Percentiles rank a stretch among this genome's conserved stretches.
phyloP scores from a whole-genome alignment of 1,140 invertebrate species.

The Littorina saxatilis region DNA sequence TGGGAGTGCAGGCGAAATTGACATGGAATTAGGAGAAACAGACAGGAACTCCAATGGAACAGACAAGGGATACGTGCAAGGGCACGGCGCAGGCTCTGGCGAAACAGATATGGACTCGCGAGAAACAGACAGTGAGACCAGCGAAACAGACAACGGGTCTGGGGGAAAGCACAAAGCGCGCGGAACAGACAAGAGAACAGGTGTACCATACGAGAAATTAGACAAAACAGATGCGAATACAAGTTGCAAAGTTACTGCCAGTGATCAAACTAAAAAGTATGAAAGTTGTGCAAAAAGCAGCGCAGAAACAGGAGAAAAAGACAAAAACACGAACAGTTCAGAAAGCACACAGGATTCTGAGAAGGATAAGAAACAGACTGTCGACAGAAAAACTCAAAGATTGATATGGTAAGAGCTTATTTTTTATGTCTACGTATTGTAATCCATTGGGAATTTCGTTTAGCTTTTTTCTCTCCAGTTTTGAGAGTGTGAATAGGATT shows the following conservation, averaged over 20 bases:
- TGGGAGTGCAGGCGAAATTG: too few relatives aligned
- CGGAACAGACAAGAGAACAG: neutral
- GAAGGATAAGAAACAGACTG: neutral
- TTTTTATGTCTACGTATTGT: too few relatives aligned
- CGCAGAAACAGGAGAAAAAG: conserved; percentile 13
- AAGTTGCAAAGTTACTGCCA: too few relatives aligned
- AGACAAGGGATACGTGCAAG: neutral
- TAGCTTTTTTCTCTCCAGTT: too few relatives aligned
- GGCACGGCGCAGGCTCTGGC: neutral
- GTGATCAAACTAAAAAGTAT: too few relatives aligned
- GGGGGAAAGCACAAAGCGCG: neutral
- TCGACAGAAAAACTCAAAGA: too few relatives aligned
- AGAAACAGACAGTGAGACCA: neutral
- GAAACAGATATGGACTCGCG: neutral
- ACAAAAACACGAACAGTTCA: neutral
- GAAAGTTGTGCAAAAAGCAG: neutral
- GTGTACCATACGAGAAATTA: too few relatives aligned
- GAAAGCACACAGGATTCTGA: neutral
- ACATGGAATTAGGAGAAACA: too few relatives aligned
- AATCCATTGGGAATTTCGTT: too few relatives aligned
- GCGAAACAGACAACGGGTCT: neutral
- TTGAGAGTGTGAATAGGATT: too few relatives aligned
- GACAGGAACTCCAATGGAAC: neutral
- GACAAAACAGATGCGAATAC: too few relatives aligned
- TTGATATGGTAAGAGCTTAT: too few relatives aligned